A percentile compares a stretch with the other conserved stretches of the same genome.
phyloP scores from a whole-genome alignment of 2,797 vertebrate genomes.

The Scleropages formosus region DNA sequence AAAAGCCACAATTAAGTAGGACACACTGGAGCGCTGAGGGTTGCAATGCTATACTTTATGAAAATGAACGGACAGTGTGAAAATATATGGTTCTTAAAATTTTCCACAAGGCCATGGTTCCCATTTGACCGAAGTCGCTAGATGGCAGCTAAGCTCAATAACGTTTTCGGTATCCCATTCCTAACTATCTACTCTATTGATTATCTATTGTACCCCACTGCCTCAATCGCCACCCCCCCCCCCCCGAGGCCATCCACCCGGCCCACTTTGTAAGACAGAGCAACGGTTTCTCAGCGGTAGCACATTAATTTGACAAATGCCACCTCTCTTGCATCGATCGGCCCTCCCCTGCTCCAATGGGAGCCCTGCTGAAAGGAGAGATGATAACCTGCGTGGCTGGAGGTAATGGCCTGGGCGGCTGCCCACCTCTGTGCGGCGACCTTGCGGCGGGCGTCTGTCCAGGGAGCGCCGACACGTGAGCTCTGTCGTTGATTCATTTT shows the following conservation, averaged over 20 bases:
- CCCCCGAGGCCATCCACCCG: neutral
- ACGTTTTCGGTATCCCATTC: conserved; percentile 48
- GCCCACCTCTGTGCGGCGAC: conserved; percentile 55
- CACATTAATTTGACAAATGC: conserved; percentile 37
- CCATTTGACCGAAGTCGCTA: conserved; percentile 24
- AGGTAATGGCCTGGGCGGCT: conserved; percentile 24
- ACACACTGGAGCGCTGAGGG: no score
- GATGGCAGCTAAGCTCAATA: conserved; percentile 24
- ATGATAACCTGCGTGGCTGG: conserved; percentile 46
- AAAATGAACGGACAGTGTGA: no score
- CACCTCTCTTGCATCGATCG: conserved; percentile 22
- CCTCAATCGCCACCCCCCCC: no score
- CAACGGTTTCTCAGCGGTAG: conserved; percentile 44
- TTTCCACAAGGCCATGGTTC: conserved; percentile 18
- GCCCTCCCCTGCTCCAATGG: conserved; percentile 17
- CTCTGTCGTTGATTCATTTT: conserved; percentile 68
- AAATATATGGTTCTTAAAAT: conserved; percentile 25
- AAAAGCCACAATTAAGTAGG: neutral
- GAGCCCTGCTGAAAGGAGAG: conserved; percentile 46
- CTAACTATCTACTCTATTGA: conserved; percentile 48
- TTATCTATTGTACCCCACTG: conserved; percentile 49
- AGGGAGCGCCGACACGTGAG: conserved; percentile 32
- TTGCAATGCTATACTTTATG: neutral
- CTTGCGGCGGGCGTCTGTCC: conserved; percentile 62
- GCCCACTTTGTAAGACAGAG: conserved; percentile 39